Evolutionary conservation across 2,888 invertebrate genomes (phyloP).

Genomic region (Callosobruchus maculatus): DNA sequence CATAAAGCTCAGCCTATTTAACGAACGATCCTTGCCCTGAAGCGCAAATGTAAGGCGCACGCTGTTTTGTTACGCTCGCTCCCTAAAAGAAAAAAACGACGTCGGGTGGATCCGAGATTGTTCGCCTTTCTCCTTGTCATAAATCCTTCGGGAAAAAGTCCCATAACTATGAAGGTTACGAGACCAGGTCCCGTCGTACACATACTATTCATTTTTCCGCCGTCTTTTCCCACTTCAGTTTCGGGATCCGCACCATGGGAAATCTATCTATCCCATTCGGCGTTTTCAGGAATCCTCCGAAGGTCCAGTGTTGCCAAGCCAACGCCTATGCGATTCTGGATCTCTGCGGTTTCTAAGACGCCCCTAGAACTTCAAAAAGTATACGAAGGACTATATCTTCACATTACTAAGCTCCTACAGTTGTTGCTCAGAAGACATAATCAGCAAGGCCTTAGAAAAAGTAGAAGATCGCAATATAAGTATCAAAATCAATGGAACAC

Average conservation of each 20-base stretch:
- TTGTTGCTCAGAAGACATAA: too few relatives aligned
- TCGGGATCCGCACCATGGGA: background rate
- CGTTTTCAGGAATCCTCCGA: background rate
- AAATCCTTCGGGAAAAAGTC: background rate
- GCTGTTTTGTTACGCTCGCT: background rate
- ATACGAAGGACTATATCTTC: too few relatives aligned
- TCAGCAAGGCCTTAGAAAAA: too few relatives aligned
- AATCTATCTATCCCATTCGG: background rate
- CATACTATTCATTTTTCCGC: background rate
- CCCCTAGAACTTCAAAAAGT: too few relatives aligned
- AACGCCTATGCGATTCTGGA: too few relatives aligned
- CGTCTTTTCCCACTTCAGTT: background rate
- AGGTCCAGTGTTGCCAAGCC: background rate
- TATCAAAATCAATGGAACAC: too few relatives aligned
- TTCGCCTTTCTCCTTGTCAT: background rate
- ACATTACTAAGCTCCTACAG: too few relatives aligned
- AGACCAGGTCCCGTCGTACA: background rate
- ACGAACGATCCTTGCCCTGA: background rate
- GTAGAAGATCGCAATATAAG: too few relatives aligned
- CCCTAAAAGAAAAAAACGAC: background rate
- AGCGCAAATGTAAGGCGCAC: background rate
- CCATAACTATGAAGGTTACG: background rate
- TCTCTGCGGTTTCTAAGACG: too few relatives aligned
- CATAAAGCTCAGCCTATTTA: background rate
- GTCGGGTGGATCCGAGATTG: background rate